Evolutionary conservation across 2,888 invertebrate genomes (phyloP), one percentile per base, ranked within the genome.

Genomic region (Abscondita cerata): DNA sequence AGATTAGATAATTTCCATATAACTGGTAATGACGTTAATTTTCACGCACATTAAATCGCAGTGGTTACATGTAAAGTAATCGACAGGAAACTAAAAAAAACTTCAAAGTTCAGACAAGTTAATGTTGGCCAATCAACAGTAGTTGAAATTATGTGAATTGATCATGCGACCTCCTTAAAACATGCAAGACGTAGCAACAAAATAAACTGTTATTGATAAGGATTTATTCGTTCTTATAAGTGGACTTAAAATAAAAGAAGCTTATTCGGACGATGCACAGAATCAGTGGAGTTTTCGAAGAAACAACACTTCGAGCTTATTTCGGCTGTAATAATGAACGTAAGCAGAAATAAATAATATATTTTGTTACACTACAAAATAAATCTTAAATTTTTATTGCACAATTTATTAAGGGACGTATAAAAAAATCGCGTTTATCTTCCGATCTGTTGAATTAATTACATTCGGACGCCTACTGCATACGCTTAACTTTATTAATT

Each of bases 31-130:
- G n/a, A n/a, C n/a, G n/a, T n/a, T n/a, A n/a, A n/a, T n/a, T n/a
- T n/a, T n/a, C n/a, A n/a, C n/a, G n/a, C n/a, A n/a, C n/a, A n/a
- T n/a, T n/a, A n/a, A n/a, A n/a, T n/a, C n/a, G n/a, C n/a, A n/a
- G n/a, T n/a, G n/a, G n/a, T n/a, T n/a, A n/a, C n/a, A n/a, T n/a
- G n/a, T n/a, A n/a, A n/a, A n/a, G n/a, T n/a, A n/a, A n/a, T n/a
- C n/a, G n/a, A n/a, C n/a, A n/a, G n/a, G n/a, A n/a, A n/a, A n/a
- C n/a, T n/a, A n/a, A n/a, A n/a, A n/a, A n/a, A n/a, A n/a, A 73
- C 74, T 75, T 76, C 73, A 76, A 76, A 72, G 74, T 73, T 70
- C 69, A 69, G 71, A 73, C 71, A 68, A 72, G 70, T 75, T 71
- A 74, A 65, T 55, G 68, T 64, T 68, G 62, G 67, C 68, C 70